Conservation (phyloP, 2,113 vertebrate species). For the Clupea harengus region DNA sequence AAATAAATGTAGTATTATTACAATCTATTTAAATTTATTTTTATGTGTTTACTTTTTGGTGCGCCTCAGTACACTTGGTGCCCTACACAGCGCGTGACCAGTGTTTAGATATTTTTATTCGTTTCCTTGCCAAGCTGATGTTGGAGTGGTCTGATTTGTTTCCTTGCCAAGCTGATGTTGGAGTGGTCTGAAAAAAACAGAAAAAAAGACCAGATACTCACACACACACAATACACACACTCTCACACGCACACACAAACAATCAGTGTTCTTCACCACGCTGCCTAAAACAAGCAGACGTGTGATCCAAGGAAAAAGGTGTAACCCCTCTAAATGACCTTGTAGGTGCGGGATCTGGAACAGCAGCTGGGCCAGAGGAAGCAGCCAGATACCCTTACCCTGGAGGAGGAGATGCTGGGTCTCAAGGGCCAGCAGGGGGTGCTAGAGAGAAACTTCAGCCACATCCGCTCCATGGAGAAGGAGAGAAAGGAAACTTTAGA, state of each 20-base stretch:
- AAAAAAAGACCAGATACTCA: too few species aligned
- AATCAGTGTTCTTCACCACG: background rate
- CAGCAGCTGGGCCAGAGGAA: conserved; percentile 74
- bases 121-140: too few species aligned
- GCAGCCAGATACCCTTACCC: conserved; percentile 48
- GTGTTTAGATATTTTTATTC: too few species aligned
- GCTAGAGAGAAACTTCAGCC: conserved; percentile 78
- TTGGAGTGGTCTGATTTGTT: background rate
- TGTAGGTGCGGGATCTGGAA: conserved; percentile 87
- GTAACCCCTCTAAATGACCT: background rate
- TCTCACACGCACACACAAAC: background rate
- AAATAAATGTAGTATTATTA: too few species aligned
- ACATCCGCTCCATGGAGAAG: conserved; percentile 81
- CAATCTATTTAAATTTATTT: too few species aligned
- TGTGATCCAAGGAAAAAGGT: background rate
- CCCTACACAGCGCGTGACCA: too few species aligned
- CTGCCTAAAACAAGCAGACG: background rate
- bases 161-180: too few species aligned
- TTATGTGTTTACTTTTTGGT: too few species aligned
- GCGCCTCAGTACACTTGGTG: too few species aligned
- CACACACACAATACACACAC: background rate
- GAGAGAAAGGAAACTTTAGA: conserved; percentile 83
- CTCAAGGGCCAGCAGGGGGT: conserved; percentile 60
- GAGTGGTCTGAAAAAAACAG: too few species aligned
- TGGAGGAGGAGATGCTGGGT: conserved; percentile 61